A percentile compares a stretch with the other conserved stretches of the same genome.
phyloP scores from a whole-genome alignment of 2,888 invertebrate species.

The Candidula unifasciata region DNA sequence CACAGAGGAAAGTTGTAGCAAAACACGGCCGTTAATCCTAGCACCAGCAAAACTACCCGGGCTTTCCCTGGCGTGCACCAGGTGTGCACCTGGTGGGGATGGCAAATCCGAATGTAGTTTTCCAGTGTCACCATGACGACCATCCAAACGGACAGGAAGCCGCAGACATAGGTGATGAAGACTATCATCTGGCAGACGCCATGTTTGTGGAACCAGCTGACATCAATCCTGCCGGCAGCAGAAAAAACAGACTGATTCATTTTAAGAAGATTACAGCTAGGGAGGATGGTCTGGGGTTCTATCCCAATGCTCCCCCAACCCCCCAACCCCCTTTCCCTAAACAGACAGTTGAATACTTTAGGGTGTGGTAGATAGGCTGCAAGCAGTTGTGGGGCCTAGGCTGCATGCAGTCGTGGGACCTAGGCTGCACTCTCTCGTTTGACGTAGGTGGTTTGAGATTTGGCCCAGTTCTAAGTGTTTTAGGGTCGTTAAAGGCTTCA shows the following conservation, averaged over 20 bases:
- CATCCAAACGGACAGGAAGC: constrained; percentile 53
- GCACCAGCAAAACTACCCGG: constrained; percentile 40
- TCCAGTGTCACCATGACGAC: constrained; percentile 53
- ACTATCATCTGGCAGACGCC: constrained; percentile 84
- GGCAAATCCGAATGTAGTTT: constrained; percentile 56
- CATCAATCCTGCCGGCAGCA: background rate
- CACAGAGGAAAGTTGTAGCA: constrained; percentile 60
- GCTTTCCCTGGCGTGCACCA: constrained; percentile 55
- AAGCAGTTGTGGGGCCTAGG: too few relatives aligned
- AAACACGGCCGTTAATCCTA: constrained; percentile 48
- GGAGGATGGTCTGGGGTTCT: too few relatives aligned
- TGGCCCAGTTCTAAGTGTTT: too few relatives aligned
- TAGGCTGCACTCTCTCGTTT: too few relatives aligned
- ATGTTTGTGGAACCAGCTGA: constrained; percentile 58
- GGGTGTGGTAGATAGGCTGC: too few relatives aligned
- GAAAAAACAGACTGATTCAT: background rate
- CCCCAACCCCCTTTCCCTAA: too few relatives aligned
- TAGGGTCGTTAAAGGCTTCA: too few relatives aligned
- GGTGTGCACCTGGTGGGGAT: constrained; percentile 41
- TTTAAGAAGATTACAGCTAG: background rate
- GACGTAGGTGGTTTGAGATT: too few relatives aligned
- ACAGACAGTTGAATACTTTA: too few relatives aligned
- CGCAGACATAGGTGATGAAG: constrained; percentile 51
- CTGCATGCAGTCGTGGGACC: too few relatives aligned
- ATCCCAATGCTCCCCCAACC: too few relatives aligned